These are phyloP conservation scores for Acanthosoma haemorrhoidale DNA, from an alignment of 2,888 invertebrate genomes.

Conservation along the genomic window DNA sequence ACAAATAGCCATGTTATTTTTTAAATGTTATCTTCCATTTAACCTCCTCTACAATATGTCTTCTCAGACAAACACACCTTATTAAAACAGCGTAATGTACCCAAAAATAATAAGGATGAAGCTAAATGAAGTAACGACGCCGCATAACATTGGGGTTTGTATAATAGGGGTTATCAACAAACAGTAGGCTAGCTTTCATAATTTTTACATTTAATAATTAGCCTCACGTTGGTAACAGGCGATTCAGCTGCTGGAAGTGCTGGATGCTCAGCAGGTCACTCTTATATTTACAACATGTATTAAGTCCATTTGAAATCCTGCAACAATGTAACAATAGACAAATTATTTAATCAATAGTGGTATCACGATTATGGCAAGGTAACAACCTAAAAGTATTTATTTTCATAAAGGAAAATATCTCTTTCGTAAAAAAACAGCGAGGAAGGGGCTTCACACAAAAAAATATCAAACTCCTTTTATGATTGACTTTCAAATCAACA, in stretches of 20 bases:
- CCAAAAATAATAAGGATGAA: background rate
- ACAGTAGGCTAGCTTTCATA: slow-evolving; percentile 16
- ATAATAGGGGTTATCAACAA: slow-evolving; percentile 7
- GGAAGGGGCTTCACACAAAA: no score
- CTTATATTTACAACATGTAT: slow-evolving; percentile 25
- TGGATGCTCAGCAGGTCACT: background rate
- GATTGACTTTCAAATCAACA: no score
- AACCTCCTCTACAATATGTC: slow-evolving; percentile 9
- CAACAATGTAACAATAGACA: slow-evolving; percentile 25
- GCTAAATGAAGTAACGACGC: slow-evolving; percentile 24
- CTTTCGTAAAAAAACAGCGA: background rate
- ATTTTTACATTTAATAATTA: slow-evolving; percentile 15
- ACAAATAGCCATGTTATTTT: background rate
- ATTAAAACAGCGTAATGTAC: background rate
- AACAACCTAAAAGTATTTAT: background rate
- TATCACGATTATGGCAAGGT: background rate
- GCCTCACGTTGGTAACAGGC: slow-evolving; percentile 23
- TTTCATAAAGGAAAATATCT: no score
- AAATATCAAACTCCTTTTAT: no score
- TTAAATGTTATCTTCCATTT: slow-evolving; percentile 9
- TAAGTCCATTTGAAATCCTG: slow-evolving; percentile 42
- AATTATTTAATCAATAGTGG: background rate
- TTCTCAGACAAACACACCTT: background rate
- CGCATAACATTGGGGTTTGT: slow-evolving; percentile 15
- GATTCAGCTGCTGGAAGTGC: background rate